Conservation (phyloP, 2,888 invertebrate genomes). For the Epirrhoe tristata region DNA sequence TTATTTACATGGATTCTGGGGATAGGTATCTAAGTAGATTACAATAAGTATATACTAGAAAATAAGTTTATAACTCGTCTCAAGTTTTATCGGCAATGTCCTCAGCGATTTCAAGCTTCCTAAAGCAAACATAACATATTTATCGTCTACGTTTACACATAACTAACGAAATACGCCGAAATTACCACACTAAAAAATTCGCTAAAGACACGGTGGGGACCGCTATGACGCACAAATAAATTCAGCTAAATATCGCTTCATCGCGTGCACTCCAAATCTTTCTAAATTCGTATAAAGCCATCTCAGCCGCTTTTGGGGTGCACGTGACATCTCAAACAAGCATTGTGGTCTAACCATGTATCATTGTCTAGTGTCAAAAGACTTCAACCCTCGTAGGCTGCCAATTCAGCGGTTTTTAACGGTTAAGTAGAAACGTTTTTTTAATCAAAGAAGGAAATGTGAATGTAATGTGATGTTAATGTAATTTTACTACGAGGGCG, state of each 20-base stretch:
- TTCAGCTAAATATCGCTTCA: slow-evolving; percentile 52
- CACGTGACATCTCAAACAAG: slow-evolving; percentile 65
- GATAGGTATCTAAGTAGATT: slow-evolving; percentile 32
- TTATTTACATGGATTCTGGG: slow-evolving; percentile 43
- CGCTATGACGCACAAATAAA: slow-evolving; percentile 60
- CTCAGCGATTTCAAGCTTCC: slow-evolving; percentile 52
- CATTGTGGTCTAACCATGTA: slow-evolving; percentile 78
- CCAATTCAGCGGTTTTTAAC: background rate
- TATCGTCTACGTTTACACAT: slow-evolving; percentile 68
- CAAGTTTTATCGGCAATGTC: slow-evolving; percentile 43
- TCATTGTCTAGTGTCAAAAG: slow-evolving; percentile 55
- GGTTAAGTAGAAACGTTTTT: background rate
- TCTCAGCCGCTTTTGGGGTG: slow-evolving; percentile 57
- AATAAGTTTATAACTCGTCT: slow-evolving; percentile 36
- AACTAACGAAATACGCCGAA: slow-evolving; percentile 74
- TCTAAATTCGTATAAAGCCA: slow-evolving; percentile 70
- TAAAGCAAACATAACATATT: slow-evolving; percentile 80
- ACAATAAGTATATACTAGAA: slow-evolving; percentile 32
- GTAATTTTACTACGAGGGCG: slow-evolving; percentile 40
- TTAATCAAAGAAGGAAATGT: slow-evolving; percentile 15
- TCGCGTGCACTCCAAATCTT: slow-evolving; percentile 61
- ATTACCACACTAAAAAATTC: slow-evolving; percentile 82
- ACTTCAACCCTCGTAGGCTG: slow-evolving; percentile 48
- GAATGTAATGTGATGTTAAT: slow-evolving; percentile 12
- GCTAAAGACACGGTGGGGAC: slow-evolving; percentile 70